These are phyloP conservation scores for Solenopsis invicta DNA, from an alignment of 1,140 invertebrate species.

Conservation along the genomic window DNA sequence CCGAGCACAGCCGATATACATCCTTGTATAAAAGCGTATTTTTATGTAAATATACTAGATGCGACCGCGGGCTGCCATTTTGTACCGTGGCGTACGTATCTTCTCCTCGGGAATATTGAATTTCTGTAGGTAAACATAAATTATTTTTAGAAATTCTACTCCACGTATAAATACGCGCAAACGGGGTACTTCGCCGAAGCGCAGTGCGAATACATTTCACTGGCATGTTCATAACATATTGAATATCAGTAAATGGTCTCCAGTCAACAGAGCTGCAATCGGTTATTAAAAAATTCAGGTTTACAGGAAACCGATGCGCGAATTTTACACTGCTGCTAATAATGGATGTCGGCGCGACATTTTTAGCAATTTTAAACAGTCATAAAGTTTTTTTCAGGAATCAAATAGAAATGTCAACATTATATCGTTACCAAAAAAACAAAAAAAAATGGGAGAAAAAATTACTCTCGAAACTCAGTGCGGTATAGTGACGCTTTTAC, in stretches of 20 bases:
- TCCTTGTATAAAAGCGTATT: slow-evolving; percentile 44
- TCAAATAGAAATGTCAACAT: slow-evolving; percentile 32
- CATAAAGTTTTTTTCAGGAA: slow-evolving; percentile 64
- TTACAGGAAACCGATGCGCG: slow-evolving; percentile 52
- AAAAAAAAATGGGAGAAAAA: background rate
- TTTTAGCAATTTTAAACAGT: slow-evolving; percentile 65
- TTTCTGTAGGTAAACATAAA: slow-evolving; percentile 64
- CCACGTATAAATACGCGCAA: slow-evolving; percentile 62
- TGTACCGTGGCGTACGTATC: slow-evolving; percentile 46
- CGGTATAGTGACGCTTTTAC: background rate
- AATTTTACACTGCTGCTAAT: slow-evolving; percentile 53
- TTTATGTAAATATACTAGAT: slow-evolving; percentile 59
- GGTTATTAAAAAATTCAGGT: slow-evolving; percentile 64
- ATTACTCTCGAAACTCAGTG: background rate
- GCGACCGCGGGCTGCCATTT: slow-evolving; percentile 48
- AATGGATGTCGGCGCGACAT: slow-evolving; percentile 56
- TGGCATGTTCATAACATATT: slow-evolving; percentile 63
- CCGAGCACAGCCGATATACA: background rate
- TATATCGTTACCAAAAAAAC: background rate
- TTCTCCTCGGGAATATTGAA: slow-evolving; percentile 59
- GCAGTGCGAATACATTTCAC: slow-evolving; percentile 57
- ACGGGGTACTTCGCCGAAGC: slow-evolving; percentile 51
- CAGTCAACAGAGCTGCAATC: slow-evolving; percentile 62
- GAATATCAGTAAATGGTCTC: slow-evolving; percentile 63
- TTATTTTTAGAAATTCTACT: slow-evolving; percentile 66